Evolutionary conservation across 2,888 invertebrate species (phyloP), one percentile per base, ranked within the genome.

Genomic region (Hirtodrosophila histrioides): DNA sequence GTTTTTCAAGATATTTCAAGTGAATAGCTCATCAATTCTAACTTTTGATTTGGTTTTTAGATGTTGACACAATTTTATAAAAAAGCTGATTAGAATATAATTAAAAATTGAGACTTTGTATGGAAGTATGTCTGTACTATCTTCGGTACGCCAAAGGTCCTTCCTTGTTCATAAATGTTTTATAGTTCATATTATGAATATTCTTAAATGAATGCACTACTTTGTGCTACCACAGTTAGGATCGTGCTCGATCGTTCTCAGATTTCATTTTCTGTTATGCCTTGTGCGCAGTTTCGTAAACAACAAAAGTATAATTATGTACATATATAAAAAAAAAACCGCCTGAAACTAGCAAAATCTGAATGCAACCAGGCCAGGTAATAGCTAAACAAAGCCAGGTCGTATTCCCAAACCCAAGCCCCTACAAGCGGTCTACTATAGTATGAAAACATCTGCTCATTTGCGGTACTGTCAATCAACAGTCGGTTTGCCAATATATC

Each of bases 261-360:
- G 41, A 10, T 11, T 41, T 17, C 17, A 35, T 0, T 27, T 11
- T 2, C 2, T 51, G 36, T 44, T 31, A 41, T 41, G 65, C 60
- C 63, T 73, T 65, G 40, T 31, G 24, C 46, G 62, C 63, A 40
- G 36, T 61, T 84, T 73, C 69, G 77, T 77, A 74, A 82, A 77
- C 77, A 78, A 69, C 48, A 41, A 10, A 11, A 24, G 17, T 17
- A 17, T 17, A 17, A 17, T 17, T 1, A 24, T n/a, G n/a, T n/a
- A n/a, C n/a, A n/a, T n/a, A n/a, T n/a, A n/a, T 0, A 31, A 33
- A 31, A 31, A 7, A 27, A 31, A 39, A 31, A 50, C 61, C 40
- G 74, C 37, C 39, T 46, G 23, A 60, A 69, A 70, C 82, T 63
- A 68, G 74, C 54, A 29, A 60, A 55, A 64, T 57, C 70, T 48